phyloP scores from a whole-genome alignment of 2,113 vertebrate species.

The Acanthisitta chloris region DNA sequence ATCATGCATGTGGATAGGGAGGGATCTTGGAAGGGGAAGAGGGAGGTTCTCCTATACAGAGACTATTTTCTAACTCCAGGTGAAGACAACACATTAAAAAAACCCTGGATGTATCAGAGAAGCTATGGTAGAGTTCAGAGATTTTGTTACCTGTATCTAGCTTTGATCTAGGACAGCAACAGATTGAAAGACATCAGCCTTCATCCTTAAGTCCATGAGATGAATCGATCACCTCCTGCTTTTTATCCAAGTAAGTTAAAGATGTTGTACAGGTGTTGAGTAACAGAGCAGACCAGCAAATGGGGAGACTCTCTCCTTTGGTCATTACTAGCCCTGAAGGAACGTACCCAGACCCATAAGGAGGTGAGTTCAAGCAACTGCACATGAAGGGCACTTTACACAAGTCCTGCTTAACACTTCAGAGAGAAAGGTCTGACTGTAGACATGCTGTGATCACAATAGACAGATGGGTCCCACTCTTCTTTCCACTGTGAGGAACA shows the following conservation, averaged over 20 bases:
- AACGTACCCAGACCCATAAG: neutral
- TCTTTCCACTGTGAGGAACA: neutral
- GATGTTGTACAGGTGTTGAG: neutral
- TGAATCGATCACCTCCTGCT: neutral
- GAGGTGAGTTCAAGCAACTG: neutral
- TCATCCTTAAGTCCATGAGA: neutral
- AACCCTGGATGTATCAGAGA: neutral
- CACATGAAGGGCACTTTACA: neutral
- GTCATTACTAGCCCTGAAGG: neutral
- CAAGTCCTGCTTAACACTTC: neutral
- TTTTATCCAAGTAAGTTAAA: neutral
- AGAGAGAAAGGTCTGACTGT: neutral
- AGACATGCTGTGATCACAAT: rapidly evolving
- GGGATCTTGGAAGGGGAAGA: neutral
- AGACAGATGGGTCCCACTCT: neutral
- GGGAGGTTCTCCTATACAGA: neutral
- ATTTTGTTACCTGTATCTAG: neutral
- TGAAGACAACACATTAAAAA: neutral
- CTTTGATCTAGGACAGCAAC: neutral
- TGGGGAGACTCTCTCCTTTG: neutral
- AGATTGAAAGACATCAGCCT: neutral
- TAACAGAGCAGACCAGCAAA: neutral
- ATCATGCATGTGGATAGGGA: neutral
- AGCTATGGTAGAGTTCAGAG: neutral
- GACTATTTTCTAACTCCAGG: neutral